A percentile compares a stretch with the other conserved stretches of the same genome.
phyloP scores from a whole-genome alignment of 1,140 invertebrate genomes.

The Melanaphis sacchari region DNA sequence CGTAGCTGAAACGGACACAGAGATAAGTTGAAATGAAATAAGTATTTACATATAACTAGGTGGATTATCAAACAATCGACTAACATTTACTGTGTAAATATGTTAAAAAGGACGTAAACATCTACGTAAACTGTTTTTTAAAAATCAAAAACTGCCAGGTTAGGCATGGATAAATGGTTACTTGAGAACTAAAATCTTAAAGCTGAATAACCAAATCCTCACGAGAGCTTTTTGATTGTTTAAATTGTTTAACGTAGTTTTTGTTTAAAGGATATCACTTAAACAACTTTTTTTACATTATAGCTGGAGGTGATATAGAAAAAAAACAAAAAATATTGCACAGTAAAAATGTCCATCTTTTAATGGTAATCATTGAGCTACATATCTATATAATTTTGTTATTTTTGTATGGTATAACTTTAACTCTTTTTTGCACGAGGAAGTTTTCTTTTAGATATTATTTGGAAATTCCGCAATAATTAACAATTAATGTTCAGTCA shows the following conservation, averaged over 20 bases:
- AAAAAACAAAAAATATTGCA: background rate
- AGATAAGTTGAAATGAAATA: background rate
- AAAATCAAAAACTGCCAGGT: background rate
- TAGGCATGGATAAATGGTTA: background rate
- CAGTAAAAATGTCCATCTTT: background rate
- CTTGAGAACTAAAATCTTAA: background rate
- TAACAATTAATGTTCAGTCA: background rate
- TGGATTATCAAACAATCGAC: background rate
- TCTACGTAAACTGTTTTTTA: background rate
- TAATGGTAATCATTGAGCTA: background rate
- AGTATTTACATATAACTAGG: background rate
- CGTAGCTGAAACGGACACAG: constrained; percentile 69
- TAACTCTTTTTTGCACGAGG: too few relatives aligned
- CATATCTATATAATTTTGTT: background rate
- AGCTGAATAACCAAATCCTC: background rate
- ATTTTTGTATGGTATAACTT: background rate
- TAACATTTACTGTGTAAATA: background rate
- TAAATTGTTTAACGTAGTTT: background rate
- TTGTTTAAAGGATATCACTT: background rate
- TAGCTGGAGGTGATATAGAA: background rate
- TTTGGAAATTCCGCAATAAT: background rate
- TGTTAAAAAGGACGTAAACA: background rate
- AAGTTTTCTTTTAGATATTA: background rate
- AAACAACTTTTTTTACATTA: background rate
- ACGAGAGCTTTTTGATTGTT: background rate